Conservation (phyloP, 1,140 invertebrate genomes). For the Coenobita brevimanus region DNA sequence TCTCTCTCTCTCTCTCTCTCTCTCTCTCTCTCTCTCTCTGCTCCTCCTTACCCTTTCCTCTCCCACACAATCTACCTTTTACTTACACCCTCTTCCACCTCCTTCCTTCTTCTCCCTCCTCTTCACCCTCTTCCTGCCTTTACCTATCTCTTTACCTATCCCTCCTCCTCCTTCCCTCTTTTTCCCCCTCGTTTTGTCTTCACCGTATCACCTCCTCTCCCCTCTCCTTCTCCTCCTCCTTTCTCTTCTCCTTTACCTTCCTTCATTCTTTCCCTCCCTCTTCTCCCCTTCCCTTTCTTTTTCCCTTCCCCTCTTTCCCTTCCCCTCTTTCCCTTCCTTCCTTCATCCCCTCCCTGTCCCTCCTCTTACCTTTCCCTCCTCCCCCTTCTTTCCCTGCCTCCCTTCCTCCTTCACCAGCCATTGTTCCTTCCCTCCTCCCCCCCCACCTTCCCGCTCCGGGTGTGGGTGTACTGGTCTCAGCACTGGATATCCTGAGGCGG, state of each 20-base stretch:
- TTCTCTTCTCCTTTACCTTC: neutral
- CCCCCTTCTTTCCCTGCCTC: too few species aligned
- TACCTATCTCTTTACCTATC: neutral
- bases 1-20: neutral
- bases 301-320: neutral
- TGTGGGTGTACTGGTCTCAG: too few species aligned
- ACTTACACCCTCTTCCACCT: neutral
- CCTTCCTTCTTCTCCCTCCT: constrained; percentile 9
- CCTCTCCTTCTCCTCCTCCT: neutral
- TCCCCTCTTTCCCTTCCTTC: neutral
- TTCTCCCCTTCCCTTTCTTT: neutral
- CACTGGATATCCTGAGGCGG: too few species aligned
- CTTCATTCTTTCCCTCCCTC: neutral
- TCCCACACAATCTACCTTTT: neutral
- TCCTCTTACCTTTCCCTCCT: neutral
- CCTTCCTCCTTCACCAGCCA: too few species aligned
- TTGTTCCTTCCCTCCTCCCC: too few species aligned
- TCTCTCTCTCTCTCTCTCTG: neutral
- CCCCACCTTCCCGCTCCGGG: too few species aligned
- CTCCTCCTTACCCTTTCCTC: neutral
- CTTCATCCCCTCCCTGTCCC: neutral
- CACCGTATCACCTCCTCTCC: neutral
- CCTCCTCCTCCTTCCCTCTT: neutral
- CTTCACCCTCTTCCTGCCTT: neutral
- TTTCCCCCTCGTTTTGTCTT: neutral